phyloP scores from a whole-genome alignment of 2,888 invertebrate species.

The Drosophila picticornis region DNA sequence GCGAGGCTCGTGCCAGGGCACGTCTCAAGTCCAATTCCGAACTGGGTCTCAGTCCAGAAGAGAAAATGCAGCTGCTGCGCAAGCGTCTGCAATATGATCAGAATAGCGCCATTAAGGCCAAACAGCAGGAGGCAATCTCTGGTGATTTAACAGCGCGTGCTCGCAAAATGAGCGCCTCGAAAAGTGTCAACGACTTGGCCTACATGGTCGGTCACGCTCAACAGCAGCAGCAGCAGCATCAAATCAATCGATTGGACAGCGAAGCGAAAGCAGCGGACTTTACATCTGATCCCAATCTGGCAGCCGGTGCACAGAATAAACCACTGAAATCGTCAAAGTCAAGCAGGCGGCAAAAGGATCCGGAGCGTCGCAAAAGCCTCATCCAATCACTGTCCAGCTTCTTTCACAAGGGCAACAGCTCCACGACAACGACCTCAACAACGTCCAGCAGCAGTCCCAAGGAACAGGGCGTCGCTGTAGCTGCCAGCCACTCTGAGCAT shows the following conservation, averaged over 20 bases:
- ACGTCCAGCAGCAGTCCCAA: slow-evolving; percentile 53
- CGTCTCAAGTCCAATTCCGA: slow-evolving; percentile 90
- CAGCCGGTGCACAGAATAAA: slow-evolving; percentile 51
- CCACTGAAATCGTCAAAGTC: slow-evolving; percentile 64
- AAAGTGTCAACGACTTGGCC: slow-evolving; percentile 84
- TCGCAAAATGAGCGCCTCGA: slow-evolving; percentile 84
- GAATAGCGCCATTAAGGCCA: slow-evolving; percentile 42
- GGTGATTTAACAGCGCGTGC: slow-evolving; percentile 73
- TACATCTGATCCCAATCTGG: slow-evolving; percentile 87
- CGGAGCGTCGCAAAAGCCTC: slow-evolving; percentile 92
- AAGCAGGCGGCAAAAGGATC: slow-evolving; percentile 86
- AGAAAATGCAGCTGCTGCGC: slow-evolving; percentile 87
- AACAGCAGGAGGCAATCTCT: slow-evolving; percentile 39
- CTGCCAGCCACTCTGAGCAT: slow-evolving; percentile 86
- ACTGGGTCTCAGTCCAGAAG: slow-evolving; percentile 90
- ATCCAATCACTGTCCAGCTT: slow-evolving; percentile 94
- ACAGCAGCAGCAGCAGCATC: slow-evolving; percentile 40
- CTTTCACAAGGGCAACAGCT: slow-evolving; percentile 88
- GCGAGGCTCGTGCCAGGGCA: slow-evolving; percentile 88
- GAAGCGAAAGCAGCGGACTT: slow-evolving; percentile 82
- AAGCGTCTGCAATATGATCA: slow-evolving; percentile 83
- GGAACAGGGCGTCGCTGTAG: slow-evolving; percentile 73
- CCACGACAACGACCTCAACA: slow-evolving; percentile 77
- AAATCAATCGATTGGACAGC: slow-evolving; percentile 42
- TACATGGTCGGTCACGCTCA: slow-evolving; percentile 75